Base-by-base conservation (phyloP, 2,888 invertebrate species). In the Brachyptera risi region DNA sequence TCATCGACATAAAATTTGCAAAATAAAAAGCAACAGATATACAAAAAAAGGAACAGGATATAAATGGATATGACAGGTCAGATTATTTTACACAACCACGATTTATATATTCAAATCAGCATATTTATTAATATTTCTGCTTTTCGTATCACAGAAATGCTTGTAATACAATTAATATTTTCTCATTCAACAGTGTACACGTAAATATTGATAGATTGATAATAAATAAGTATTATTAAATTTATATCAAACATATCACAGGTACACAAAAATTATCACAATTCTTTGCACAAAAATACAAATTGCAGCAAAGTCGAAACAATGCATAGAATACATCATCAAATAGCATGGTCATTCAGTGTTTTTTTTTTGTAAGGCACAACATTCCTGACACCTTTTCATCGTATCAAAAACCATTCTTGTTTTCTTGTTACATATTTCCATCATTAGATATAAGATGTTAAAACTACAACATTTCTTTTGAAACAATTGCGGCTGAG, bases 71-170 rank as follows among this genome's bases (percentile, higher is more conserved):
- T n/a, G n/a, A n/a, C n/a, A n/a, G n/a, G n/a, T n/a, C 31, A 31
- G 11, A 31, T 31, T 11, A 31, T 31, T 31, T 31, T 5, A 11
- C 3, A 26, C 11, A 50, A 50, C 24, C 11, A 50, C 50, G n/a
- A 17, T 50, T 21, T 50, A 26, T 9, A 44, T 11, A 35, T 54
- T 54, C 21, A 35, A 54, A 54, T 37, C 17, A 37, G 9, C 7
- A 37, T 35, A 38, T 42, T 57, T 27, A 54, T 38, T 37, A 47
- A 40, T 51, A 44, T 61, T 49, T 61, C 50, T 57, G 47, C 15
- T 42, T 19, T 47, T 61, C 31, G 57, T 57, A 61, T 61, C 61
- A 61, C 61, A 61, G 61, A 61, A 49, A 58, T 61, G 61, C 61
- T 61, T 61, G 44, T 56, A 56, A 61, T 61, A 56, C 57, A 57